A percentile compares a stretch with the other conserved stretches of the same genome.
These are phyloP conservation scores for Epinotia ramella DNA, from an alignment of 2,888 invertebrate species.

Conservation along the genomic window DNA sequence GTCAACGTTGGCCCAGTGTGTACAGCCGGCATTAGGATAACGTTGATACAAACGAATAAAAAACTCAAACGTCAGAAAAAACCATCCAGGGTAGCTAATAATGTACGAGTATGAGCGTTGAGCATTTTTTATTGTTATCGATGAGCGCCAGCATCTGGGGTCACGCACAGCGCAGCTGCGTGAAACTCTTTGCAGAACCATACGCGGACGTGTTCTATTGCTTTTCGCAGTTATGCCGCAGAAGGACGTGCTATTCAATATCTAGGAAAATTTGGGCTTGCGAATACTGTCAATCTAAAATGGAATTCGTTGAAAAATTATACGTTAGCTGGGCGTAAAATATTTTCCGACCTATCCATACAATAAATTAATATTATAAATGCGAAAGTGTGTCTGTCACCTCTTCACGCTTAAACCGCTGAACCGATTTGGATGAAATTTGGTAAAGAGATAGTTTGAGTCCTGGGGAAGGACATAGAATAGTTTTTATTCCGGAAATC, in stretches of 20 bases:
- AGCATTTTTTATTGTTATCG: constrained; percentile 43
- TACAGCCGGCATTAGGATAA: no score
- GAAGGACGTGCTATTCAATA: not conserved
- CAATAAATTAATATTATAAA: no score
- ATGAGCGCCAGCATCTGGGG: constrained; percentile 38
- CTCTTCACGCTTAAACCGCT: no score
- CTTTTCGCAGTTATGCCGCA: constrained; percentile 28
- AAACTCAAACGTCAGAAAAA: not conserved
- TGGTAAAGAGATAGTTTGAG: no score
- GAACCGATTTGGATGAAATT: no score
- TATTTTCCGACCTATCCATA: not conserved
- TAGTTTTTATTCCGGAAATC: no score
- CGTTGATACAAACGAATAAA: no score
- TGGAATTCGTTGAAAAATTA: not conserved
- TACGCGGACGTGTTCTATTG: constrained; percentile 43
- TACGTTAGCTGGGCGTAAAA: not conserved
- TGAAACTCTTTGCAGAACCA: constrained; percentile 40
- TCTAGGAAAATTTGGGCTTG: not conserved
- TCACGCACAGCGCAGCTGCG: constrained; percentile 39
- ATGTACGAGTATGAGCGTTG: constrained; percentile 16
- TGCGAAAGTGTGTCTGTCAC: no score
- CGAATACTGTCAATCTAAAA: constrained; percentile 1
- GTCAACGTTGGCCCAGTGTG: no score
- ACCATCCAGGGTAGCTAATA: constrained; percentile 5
- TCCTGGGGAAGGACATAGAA: no score